Conservation (phyloP, 2,888 invertebrate genomes). For the Andricus quercusramuli region DNA sequence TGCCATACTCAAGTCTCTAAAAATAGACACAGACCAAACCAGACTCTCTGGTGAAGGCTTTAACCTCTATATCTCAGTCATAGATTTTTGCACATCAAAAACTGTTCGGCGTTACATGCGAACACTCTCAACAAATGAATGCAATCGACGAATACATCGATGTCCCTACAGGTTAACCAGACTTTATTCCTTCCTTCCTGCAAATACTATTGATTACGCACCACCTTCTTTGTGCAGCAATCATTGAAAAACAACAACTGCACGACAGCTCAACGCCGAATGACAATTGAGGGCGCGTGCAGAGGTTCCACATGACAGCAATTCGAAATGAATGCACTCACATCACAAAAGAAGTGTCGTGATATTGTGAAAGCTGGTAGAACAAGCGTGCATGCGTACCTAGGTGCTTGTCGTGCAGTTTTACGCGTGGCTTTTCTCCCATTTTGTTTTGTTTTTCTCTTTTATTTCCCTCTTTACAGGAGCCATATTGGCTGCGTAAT, state of each 20-base stretch:
- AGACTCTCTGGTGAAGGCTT: too few relatives aligned
- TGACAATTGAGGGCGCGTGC: slow-evolving; percentile 33
- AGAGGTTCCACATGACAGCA: slow-evolving; percentile 36
- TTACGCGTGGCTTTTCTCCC: slow-evolving; percentile 21
- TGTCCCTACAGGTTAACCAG: neutral
- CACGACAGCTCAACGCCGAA: slow-evolving; percentile 27
- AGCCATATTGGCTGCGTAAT: slow-evolving; percentile 63
- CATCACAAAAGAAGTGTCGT: slow-evolving; percentile 37
- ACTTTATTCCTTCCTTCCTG: neutral
- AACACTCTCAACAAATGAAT: neutral
- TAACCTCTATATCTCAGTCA: too few relatives aligned
- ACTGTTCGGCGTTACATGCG: neutral
- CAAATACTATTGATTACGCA: slow-evolving; percentile 37
- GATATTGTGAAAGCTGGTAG: slow-evolving; percentile 35
- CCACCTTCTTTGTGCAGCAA: slow-evolving; percentile 8
- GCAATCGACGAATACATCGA: slow-evolving; percentile 44
- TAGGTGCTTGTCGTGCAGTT: slow-evolving; percentile 35
- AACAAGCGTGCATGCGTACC: neutral
- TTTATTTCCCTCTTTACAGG: slow-evolving; percentile 26
- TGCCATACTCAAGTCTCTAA: too few relatives aligned
- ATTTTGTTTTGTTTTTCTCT: neutral
- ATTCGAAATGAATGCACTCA: slow-evolving; percentile 34
- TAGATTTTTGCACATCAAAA: neutral
- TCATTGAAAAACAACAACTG: slow-evolving; percentile 7
- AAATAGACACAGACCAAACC: too few relatives aligned